Base-by-base conservation (phyloP, 2,797 vertebrate species). In the Dallia pectoralis region DNA sequence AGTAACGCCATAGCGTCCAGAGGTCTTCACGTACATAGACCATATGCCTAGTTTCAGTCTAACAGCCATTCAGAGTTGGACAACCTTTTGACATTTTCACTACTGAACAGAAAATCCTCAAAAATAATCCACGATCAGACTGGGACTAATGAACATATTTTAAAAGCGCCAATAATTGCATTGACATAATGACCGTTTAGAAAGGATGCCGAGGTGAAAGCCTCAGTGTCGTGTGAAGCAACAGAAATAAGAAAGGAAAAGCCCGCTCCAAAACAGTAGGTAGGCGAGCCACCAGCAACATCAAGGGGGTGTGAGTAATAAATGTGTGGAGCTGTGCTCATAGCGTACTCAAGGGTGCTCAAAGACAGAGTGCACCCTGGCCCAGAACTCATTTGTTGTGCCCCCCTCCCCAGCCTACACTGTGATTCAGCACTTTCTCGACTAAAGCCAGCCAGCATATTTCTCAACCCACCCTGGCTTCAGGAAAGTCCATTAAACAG, bases 281-380 rank as follows among this genome's bases (percentile, higher is more conserved):
- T 29, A 4, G 25, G 9, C 25, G 56, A 14, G 56, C 4, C 12
- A 11, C n/a, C 56, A n/a, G 22, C 8, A 16, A 44, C 22, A 27
- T 9, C 44, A 1, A 49, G 30, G 11, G 7, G 14, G 29, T 47
- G n/a, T 27, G 61, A 72, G 49, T 49, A 72, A 64, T 72, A 72
- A 48, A 72, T 49, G 61, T 32, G 25, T 32, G 27, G 47, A 61
- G 44, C 53, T 69, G 15, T 25, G 44, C 47, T 47, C 25, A 40
- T 59, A 53, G 59, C 32, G 29, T 30, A 32, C 40, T 63, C 67
- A 63, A 59, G 56, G 59, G 56, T 22, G 16, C 72, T 27, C 19
- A 32, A 47, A 40, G 27, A 74, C 62, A 63, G 66, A 63, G 73
- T 69, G 73, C n/a, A 44, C 14, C 56, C 22, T 49, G 67, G 67